Conservation (phyloP, 2,113 vertebrate species). For the rat (Rattus norvegicus) region DNA sequence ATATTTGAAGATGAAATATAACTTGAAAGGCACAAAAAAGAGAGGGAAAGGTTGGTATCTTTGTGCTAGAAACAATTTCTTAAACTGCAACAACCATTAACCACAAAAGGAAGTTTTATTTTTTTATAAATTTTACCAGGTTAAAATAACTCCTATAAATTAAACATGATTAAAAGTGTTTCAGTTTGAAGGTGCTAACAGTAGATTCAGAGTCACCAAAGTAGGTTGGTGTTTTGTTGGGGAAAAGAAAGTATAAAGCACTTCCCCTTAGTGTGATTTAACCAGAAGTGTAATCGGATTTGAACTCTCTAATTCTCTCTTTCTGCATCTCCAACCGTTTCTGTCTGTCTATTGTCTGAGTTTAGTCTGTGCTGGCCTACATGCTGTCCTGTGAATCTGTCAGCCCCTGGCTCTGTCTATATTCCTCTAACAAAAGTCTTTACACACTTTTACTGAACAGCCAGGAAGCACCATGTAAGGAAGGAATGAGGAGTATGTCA, state of each 20-base stretch:
- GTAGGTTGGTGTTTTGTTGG: not conserved
- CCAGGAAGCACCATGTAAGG: not conserved
- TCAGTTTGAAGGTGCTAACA: not conserved
- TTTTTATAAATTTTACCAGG: not conserved
- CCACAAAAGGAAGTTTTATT: not conserved
- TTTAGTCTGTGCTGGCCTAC: not conserved
- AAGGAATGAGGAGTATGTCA: not conserved
- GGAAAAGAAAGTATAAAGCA: not conserved
- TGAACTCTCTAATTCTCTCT: not conserved
- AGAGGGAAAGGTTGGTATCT: not conserved
- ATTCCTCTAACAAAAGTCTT: not conserved
- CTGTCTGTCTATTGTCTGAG: not conserved
- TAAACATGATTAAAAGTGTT: not conserved
- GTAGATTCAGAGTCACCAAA: not conserved
- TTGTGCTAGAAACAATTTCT: not conserved
- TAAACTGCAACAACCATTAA: not conserved
- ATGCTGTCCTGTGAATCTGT: not conserved
- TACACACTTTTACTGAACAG: not conserved
- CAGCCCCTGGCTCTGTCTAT: not conserved
- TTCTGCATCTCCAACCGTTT: not conserved
- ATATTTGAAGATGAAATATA: not conserved
- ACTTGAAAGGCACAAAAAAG: not conserved
- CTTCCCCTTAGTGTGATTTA: not conserved
- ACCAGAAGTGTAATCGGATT: not conserved
- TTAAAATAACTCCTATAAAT: constrained; percentile 2